Base-by-base conservation (phyloP, 2,797 vertebrate genomes). In the Karalla daura region DNA sequence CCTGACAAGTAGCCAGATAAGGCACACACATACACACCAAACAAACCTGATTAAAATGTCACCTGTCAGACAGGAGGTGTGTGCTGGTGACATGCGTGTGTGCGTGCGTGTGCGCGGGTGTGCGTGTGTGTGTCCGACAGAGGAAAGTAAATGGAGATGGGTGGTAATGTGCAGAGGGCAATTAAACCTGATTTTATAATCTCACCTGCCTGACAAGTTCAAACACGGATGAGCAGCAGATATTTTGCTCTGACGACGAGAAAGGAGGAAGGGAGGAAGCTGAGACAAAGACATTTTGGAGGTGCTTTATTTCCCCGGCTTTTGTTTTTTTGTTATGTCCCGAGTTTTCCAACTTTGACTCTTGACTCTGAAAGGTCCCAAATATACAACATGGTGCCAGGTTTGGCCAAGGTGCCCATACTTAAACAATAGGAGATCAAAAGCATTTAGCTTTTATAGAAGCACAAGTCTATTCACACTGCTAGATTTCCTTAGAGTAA, bases 131-230 rank as follows among this genome's bases (percentile, higher is more conserved):
- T 46, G 35, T 17, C 9, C 63, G 54, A 63, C 45, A 72, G 49
- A 49, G 40, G 56, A 47, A 66, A 54, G 55, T 21, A 47, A 52
- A 39, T 24, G 11, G 36, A 54, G 45, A 60, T 39, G 46, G 71
- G 25, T 41, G 30, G 45, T 35, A 28, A 64, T 47, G 32, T 45
- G 51, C 15, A 37, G 10, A 37, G 28, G 28, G 64, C 73, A 81
- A 78, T 83, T 78, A 73, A 68, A 76, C 24, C 59, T 73, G 39
- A 69, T 70, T 79, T 86, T 53, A 32, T 86, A 78, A 86, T 76
- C 60, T 76, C 77, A 84, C 68, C 56, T 56, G 52, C 46, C 7
- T 18, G 52, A 56, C 71, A 46, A 54, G 74, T 80, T 78, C 35
- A 68, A 74, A 78, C 76, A 32, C 21, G 41, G 45, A 70, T 27